phyloP scores from a whole-genome alignment of 2,888 invertebrate species.

The Enoplolaimus lenunculus region DNA sequence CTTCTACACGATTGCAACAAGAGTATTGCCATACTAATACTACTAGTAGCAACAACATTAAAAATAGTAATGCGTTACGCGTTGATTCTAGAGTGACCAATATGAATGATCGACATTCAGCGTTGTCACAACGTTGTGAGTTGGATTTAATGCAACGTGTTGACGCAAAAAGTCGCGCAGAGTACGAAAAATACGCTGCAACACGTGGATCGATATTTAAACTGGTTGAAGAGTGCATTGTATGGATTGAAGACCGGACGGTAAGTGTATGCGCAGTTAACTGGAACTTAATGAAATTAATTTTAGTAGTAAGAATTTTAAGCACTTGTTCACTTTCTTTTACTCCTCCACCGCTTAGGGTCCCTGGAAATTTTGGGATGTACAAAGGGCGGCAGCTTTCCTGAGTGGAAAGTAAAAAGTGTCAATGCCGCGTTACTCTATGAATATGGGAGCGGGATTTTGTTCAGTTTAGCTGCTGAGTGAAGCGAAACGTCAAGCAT shows the following conservation, averaged over 20 bases:
- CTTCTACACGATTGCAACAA: too few species aligned
- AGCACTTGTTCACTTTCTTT: background rate
- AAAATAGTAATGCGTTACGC: background rate
- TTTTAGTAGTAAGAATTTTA: background rate
- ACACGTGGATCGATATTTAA: conserved; percentile 63
- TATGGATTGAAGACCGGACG: conserved; percentile 84
- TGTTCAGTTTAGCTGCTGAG: too few species aligned
- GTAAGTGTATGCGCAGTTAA: conserved; percentile 33
- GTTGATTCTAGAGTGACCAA: conserved; percentile 42
- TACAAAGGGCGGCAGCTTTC: too few species aligned
- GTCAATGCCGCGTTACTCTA: too few species aligned
- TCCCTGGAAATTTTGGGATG: too few species aligned
- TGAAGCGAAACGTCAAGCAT: too few species aligned
- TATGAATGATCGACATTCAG: conserved; percentile 61
- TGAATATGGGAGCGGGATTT: too few species aligned
- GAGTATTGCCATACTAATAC: too few species aligned
- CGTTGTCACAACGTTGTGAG: conserved; percentile 70
- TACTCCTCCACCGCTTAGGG: too few species aligned
- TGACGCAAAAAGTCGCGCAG: conserved; percentile 48
- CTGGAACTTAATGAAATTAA: background rate
- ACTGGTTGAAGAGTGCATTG: conserved; percentile 75
- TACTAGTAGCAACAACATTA: background rate
- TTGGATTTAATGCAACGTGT: background rate
- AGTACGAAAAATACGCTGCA: conserved; percentile 26
- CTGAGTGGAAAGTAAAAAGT: too few species aligned